Base-by-base conservation (phyloP, 2,113 vertebrate genomes). In the Centropristis striata region DNA sequence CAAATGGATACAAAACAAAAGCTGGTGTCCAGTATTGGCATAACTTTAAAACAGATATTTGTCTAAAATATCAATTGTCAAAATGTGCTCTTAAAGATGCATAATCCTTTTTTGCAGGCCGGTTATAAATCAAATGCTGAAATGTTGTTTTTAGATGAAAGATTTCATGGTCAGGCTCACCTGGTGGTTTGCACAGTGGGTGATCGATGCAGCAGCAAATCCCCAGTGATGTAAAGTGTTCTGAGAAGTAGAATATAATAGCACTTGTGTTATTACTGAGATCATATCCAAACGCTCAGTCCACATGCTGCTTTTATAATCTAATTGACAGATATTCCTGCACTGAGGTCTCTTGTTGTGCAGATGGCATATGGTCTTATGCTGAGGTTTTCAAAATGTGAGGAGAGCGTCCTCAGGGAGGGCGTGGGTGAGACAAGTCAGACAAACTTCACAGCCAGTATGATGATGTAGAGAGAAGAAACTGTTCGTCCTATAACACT, bases 121-220 rank as follows among this genome's bases (percentile, higher is more conserved):
- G 12, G 39, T 27, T 41, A 49, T 65, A 14, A 46, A 68, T 69
- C 49, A 46, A 9, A 0, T 39, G 15, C 14, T 69, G 21, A 49
- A 32, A 47, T 37, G 11, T 18, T 55, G 25, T 71, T 41, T 70
- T 37, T 49, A 50, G 61, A 67, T 51, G 23, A 27, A 14, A 90
- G 4, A 64, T 57, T 80, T 71, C 1, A 60, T 60, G 42, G 69
- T 74, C 55, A 59, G 28, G 94, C 95, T 96, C 93, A 96, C 95
- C 85, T 57, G 95, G 90, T 79, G 95, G 89, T 70, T 95, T 96
- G 67, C 96, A 95, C 72, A 94, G 95, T 18, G 93, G 94, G 54
- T 96, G 95, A 92, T 96, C 95, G 78, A 96, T 97, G 66, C 93
- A 95, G 88, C 95, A 87, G 94, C 88, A 92, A 95, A 95, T 68